phyloP scores from a whole-genome alignment of 2,113 vertebrate species.

The Brachyhypopomus occidentalis region DNA sequence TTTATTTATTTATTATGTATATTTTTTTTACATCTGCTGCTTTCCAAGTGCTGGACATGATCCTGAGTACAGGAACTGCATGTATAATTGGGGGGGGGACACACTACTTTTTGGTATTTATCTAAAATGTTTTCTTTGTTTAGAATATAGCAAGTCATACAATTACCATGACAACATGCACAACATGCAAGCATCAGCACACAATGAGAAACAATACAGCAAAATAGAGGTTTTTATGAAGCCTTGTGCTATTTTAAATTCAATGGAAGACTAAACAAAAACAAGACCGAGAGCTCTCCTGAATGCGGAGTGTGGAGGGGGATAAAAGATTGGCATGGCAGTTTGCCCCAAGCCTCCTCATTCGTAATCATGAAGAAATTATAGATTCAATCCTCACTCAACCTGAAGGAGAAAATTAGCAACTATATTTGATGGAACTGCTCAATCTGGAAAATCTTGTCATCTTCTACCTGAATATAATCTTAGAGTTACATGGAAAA shows the following conservation, averaged over 20 bases:
- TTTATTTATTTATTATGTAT: no score
- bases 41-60: no score
- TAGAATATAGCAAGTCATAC: no score
- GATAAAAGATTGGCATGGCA: neutral
- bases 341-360: neutral
- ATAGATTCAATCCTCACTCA: neutral
- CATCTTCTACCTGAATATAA: neutral
- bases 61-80: no score
- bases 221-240: neutral
- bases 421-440: constrained; percentile 16
- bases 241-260: neutral
- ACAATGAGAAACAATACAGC: neutral
- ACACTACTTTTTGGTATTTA: no score
- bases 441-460: neutral
- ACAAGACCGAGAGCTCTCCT: neutral
- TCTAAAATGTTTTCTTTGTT: no score
- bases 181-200: no score
- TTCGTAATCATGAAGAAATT: constrained; percentile 21
- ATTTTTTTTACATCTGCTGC: no score
- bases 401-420: neutral
- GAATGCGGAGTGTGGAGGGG: neutral
- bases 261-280: neutral
- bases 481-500: neutral
- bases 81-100: no score
- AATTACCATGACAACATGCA: no score